Percentiles rank a stretch among this genome's conserved stretches.
Conservation (phyloP, 1,140 invertebrate species). For the Drosophila ohnishii region DNA sequence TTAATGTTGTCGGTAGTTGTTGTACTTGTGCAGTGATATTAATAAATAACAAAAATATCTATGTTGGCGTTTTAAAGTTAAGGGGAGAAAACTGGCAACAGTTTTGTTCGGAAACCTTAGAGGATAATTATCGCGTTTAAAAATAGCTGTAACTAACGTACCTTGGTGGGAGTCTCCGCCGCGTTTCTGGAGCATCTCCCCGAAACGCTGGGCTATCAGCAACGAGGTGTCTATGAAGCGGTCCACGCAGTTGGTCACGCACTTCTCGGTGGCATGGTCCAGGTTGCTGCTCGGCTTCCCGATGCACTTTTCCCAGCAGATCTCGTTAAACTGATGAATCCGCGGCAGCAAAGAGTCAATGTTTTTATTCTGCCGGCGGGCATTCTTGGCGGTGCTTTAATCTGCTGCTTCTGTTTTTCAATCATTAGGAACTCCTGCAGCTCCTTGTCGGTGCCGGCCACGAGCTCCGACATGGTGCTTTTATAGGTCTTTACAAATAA, state of each 20-base stretch:
- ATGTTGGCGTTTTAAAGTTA: too few relatives aligned
- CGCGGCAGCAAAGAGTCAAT: slow-evolving; percentile 82
- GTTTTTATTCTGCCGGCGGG: background rate
- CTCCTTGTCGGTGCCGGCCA: slow-evolving; percentile 86
- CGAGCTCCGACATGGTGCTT: slow-evolving; percentile 79
- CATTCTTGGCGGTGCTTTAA: slow-evolving; percentile 83
- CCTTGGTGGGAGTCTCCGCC: slow-evolving; percentile 13
- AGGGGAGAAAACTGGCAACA: background rate
- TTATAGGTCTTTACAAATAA: slow-evolving; percentile 27
- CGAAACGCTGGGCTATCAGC: slow-evolving; percentile 89
- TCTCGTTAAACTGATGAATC: slow-evolving; percentile 90
- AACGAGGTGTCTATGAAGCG: slow-evolving; percentile 96
- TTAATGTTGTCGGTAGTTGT: slow-evolving; percentile 22
- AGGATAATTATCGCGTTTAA: slow-evolving; percentile 23
- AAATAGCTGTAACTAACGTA: slow-evolving; percentile 26
- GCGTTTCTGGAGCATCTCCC: slow-evolving; percentile 84
- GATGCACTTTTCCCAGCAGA: slow-evolving; percentile 97
- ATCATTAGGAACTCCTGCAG: slow-evolving; percentile 92
- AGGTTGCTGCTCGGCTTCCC: slow-evolving; percentile 94
- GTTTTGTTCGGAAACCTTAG: slow-evolving; percentile 5
- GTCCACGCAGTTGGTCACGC: slow-evolving; percentile 94
- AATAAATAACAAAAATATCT: slow-evolving; percentile 29
- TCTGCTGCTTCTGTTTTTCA: slow-evolving; percentile 94
- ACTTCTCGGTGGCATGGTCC: slow-evolving; percentile 87
- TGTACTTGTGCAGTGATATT: slow-evolving; percentile 46